Evolutionary conservation across 23 tunicate genomes (phyloP), one percentile per base, ranked within the genome.

Genomic region (Ascidia mentula): DNA sequence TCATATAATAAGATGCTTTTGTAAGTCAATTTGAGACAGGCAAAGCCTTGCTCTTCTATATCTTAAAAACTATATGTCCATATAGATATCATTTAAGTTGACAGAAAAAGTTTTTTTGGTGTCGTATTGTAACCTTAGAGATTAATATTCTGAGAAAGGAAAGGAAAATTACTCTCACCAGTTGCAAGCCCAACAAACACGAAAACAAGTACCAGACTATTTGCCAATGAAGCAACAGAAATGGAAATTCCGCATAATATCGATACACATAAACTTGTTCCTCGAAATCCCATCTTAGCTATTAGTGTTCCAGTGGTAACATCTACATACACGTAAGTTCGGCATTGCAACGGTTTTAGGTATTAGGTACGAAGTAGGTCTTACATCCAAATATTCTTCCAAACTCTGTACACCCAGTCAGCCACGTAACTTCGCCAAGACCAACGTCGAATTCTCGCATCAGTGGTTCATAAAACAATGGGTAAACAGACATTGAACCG

Each of bases 371-470:
- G 53, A 9, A 42, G 53, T 9, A 42, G 15, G 15, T 53, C 65
- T 53, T 53, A 53, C 65, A 53, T 9, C 65, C 65, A 5, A 53
- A 20, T 3, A 6, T 28, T 28, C 13, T 6, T 5, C 65, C 65
- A 5, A 53, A 3, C 13, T 5, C 65, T 1, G 65, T 53, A 5
- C 12, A 53, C 65, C 84, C 84, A 69, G 45, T 69, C 32, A 80
- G 30, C 84, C 84, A 80, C 60, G 84, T 80, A 1, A 69, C 84
- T 40, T 80, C 36, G 37, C 84, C 77, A 12, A 69, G 32, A 34
- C 53, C 34, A 39, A 69, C 40, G 37, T 40, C 53, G 31, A 80
- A 79, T 60, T 79, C 74, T 12, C 39, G 45, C 74, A 79, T 65
- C 45, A 79, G 24, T 18, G 83, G 74, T 32, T 53, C 34, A 33